These are phyloP conservation scores for Penaeus indicus DNA, from an alignment of 1,140 invertebrate genomes.

Conservation along the genomic window DNA sequence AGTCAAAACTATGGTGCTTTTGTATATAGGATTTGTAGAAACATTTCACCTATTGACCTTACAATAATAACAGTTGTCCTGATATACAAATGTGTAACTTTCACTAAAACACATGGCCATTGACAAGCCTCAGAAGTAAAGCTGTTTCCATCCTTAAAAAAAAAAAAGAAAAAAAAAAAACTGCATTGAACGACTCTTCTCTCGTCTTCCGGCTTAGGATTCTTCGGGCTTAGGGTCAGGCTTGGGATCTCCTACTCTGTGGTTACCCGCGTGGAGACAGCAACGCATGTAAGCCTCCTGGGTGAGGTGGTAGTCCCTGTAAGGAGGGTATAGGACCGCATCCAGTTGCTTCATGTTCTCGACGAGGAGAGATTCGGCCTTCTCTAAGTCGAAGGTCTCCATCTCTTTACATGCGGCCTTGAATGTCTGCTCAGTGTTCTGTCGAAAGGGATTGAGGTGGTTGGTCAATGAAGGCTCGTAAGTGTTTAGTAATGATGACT, in stretches of 20 bases:
- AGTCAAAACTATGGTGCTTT: too few relatives aligned
- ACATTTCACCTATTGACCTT: too few relatives aligned
- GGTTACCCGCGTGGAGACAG: conserved; percentile 79
- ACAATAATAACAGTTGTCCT: too few relatives aligned
- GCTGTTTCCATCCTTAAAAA: too few relatives aligned
- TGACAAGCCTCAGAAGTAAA: too few relatives aligned
- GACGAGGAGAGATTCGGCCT: conserved; percentile 79
- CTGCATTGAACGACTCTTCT: too few relatives aligned
- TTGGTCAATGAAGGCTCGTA: neutral
- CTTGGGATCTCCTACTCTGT: conserved; percentile 50
- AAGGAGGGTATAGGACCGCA: conserved; percentile 80
- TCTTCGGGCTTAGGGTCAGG: neutral
- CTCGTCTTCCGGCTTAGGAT: too few relatives aligned
- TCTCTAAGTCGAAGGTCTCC: conserved; percentile 72
- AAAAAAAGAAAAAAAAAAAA: too few relatives aligned
- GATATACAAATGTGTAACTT: too few relatives aligned
- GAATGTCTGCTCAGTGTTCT: conserved; percentile 81
- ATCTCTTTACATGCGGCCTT: conserved; percentile 77
- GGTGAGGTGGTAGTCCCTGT: conserved; percentile 84
- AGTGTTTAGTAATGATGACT: too few relatives aligned
- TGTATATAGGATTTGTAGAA: too few relatives aligned
- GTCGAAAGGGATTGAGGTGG: conserved; percentile 65
- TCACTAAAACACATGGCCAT: too few relatives aligned
- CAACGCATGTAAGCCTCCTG: conserved; percentile 85
- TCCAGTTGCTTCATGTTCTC: conserved; percentile 81